Evolutionary conservation across 2,797 vertebrate genomes (phyloP), one percentile per base, ranked within the genome.

Genomic region (Rhinatrema bivittatum): DNA sequence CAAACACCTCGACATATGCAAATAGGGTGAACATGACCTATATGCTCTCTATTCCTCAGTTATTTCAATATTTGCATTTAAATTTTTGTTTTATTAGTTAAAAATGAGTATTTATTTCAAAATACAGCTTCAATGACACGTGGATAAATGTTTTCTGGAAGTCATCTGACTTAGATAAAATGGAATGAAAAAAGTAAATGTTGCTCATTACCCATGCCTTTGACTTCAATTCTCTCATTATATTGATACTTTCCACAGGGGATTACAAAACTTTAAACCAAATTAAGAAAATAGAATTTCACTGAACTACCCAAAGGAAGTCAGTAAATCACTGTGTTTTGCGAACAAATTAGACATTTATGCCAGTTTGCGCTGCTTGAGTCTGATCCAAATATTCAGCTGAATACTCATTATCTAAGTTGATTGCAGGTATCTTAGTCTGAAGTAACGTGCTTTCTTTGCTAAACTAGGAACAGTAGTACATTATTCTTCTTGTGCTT

Each of bases 1-100:
- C 34, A 66, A 66, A 58, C 42, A 43, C 50, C 26, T 25, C 37
- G 31, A 16, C 10, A 14, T 42, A 29, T 38, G 19, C 39, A 38
- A 59, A 45, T 8, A 14, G 20, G 60, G 50, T 48, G 53, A 56
- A 38, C 14, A 16, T 35, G 25, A 21, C 20, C 55, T 33, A 46
- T 17, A 19, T 31, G 46, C 11, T 38, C 24, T 54, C 17, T 22
- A 55, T 19, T 21, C 24, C 26, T 25, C 53, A 36, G 31, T 44
- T 10, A 19, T 30, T 42, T 27, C 50, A 55, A 11, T n/a, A n/a
- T 40, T 22, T 11, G 2, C 17, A 16, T 30, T n/a, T n/a, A n/a
- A n/a, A 25, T 28, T 11, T 21, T 22, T 31, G 27, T 27, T 33
- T 43, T 22, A 25, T 38, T 25, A 37, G 26, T 18, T 29, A 50